These are phyloP conservation scores for Solenopsis invicta DNA, from an alignment of 1,140 invertebrate genomes.

Conservation along the genomic window DNA sequence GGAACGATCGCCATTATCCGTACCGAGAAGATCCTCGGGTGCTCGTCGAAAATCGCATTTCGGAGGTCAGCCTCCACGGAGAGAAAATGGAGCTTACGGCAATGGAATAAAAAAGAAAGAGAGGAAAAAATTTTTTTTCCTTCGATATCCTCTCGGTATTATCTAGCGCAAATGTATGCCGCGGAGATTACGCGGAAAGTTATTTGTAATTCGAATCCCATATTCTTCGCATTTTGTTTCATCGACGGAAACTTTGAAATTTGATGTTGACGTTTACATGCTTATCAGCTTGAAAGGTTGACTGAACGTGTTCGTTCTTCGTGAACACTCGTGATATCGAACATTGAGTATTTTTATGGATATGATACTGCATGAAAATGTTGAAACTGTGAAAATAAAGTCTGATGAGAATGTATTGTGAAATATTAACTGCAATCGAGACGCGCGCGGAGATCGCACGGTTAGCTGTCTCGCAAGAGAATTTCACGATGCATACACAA, in stretches of 20 bases:
- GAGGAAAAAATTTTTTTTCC: not conserved
- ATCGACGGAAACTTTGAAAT: not conserved
- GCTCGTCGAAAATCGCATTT: slow-evolving; percentile 74
- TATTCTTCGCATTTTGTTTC: slow-evolving; percentile 13
- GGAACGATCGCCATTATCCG: slow-evolving; percentile 71
- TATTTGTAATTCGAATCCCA: not conserved
- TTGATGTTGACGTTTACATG: not conserved
- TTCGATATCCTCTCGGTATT: slow-evolving; percentile 25
- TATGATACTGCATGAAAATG: not conserved
- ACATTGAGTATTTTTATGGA: not conserved
- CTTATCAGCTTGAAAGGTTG: not conserved
- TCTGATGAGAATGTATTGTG: not conserved
- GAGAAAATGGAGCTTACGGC: slow-evolving; percentile 47
- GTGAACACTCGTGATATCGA: not conserved
- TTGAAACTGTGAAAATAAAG: slow-evolving; percentile 3
- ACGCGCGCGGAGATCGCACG: not conserved
- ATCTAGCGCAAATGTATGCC: slow-evolving; percentile 15
- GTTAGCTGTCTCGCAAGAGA: slow-evolving; percentile 19
- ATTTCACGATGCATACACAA: slow-evolving; percentile 27
- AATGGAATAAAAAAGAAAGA: slow-evolving; percentile 20
- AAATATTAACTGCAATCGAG: slow-evolving; percentile 18
- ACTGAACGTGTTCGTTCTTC: not conserved
- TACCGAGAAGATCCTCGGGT: slow-evolving; percentile 63
- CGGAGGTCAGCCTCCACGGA: slow-evolving; percentile 52
- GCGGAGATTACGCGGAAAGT: not conserved